Base-by-base conservation (phyloP, 2,113 vertebrate species). In the Rhinolophus ferrumequinum region DNA sequence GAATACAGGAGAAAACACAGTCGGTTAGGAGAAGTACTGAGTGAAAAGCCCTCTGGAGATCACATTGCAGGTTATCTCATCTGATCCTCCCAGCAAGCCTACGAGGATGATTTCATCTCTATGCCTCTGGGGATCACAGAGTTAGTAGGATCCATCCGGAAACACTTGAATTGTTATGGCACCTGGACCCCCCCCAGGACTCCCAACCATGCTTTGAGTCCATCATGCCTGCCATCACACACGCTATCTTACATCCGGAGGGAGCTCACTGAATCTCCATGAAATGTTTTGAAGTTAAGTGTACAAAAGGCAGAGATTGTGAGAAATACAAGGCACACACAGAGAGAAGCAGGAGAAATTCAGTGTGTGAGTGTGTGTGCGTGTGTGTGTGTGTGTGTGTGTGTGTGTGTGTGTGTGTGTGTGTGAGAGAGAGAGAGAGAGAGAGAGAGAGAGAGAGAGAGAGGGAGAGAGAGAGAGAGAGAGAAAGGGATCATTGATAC, bases 191-290 rank as follows among this genome's bases (percentile, higher is more conserved):
- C 33, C 66, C 33, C 35, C 30, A 35, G 54, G 44, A 38, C 12
- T 54, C 33, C 18, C 44, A 72, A 14, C 38, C 28, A 21, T 3
- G 38, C 2, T 22, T 38, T 47, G 26, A 66, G 84, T n/a, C 28
- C 56, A 52, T 19, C 10, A 6, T 26, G 5, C 7, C 38, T 18
- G 47, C 11, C 16, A 5, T 18, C 33, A 15, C 2, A 8, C 33
- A 26, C 0, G 1, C 22, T 8, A 3, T 7, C 24, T 35, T 21
- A 28, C 4, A 44, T 19, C 3, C 24, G 26, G 16, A 94, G 38
- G 24, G 33, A 14, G 12, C 62, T 67, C 9, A 0, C 26, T 52
- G 41, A 54, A 79, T 16, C 66, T 66, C 22, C 4, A n/a, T 35
- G 28, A 56, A 12, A 35, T 54, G 44, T 66, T 94, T 86, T 12